Conservation (phyloP, 2,797 vertebrate species). For the Enteromius afrohamiltoni region DNA sequence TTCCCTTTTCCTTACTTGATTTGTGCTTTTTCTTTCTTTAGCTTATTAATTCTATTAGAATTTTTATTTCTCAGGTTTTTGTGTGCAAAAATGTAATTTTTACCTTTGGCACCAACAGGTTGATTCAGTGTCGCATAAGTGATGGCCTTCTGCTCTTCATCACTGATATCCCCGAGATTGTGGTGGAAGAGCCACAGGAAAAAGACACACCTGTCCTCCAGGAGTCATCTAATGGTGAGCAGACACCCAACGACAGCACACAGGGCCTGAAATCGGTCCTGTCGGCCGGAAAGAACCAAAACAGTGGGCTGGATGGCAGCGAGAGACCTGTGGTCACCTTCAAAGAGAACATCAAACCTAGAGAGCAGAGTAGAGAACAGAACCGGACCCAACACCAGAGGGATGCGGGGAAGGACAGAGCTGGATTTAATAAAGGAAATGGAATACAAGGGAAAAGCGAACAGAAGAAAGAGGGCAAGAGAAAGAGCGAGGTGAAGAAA, state of each 20-base stretch:
- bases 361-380: conserved; percentile 86
- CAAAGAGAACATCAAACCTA: conserved; percentile 96
- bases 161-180: conserved; percentile 90
- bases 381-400: conserved; percentile 80
- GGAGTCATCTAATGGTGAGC: conserved; percentile 86
- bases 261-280: conserved; percentile 91
- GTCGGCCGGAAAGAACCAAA: conserved; percentile 86
- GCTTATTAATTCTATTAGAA: neutral
- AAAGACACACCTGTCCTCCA: conserved; percentile 87
- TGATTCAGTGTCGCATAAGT: conserved; percentile 88
- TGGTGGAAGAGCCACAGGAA: conserved; percentile 88
- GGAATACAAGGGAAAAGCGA: conserved; percentile 80
- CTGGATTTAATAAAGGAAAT: conserved; percentile 82
- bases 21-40: too few species aligned
- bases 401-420: conserved; percentile 83
- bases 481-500: conserved; percentile 91
- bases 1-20: too few species aligned
- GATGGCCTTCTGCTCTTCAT: conserved; percentile 90
- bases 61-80: neutral
- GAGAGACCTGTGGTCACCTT: conserved; percentile 95
- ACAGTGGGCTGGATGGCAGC: conserved; percentile 81
- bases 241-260: conserved; percentile 77
- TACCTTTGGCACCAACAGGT: conserved; percentile 73
- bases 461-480: conserved; percentile 89
- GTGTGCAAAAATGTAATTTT: neutral